Base-by-base conservation (phyloP, 2,888 invertebrate species). In the Eupithecia abbreviata region DNA sequence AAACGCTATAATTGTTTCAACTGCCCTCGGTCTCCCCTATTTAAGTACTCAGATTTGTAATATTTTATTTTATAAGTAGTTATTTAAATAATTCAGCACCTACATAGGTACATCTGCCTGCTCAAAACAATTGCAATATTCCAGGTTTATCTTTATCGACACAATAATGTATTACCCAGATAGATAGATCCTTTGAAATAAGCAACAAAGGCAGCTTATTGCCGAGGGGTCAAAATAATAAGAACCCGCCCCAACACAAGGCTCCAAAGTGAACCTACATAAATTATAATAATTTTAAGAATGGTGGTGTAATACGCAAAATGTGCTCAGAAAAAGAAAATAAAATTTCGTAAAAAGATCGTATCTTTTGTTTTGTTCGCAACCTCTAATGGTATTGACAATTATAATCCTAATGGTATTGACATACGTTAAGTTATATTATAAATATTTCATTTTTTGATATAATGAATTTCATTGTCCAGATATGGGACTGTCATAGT, bases 201-300 rank as follows among this genome's bases (percentile, higher is more conserved):
- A 73, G 75, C 45, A 76, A 72, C 68, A 77, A 78, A 71, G 72
- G 73, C 75, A 80, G 77, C 83, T 83, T 82, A 82, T 83, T 73
- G 76, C 76, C 69, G 77, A 83, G 79, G 81, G 86, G 86, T 83
- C 82, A 83, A 85, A 86, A 84, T 82, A 84, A 86, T 85, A 85
- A 81, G 73, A 73, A 41, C 77, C 67, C 43, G 9, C 42, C 77
- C 67, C 43, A 43, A 45, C 82, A 79, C 80, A 82, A 81, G 84
- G 79, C 79, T 78, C 74, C 76, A 73, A 78, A 73, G 75, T 72
- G 78, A 82, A 79, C 86, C 87, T 84, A 83, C 86, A 87, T 87
- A 87, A 84, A 87, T 87, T 86, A 85, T 75, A 85, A 86, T 87
- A 84, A 69, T 82, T 80, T 86, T 79, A 75, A 58, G 69, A 45